Base-by-base conservation (phyloP, 2,113 vertebrate species). In the Cygnus atratus region DNA sequence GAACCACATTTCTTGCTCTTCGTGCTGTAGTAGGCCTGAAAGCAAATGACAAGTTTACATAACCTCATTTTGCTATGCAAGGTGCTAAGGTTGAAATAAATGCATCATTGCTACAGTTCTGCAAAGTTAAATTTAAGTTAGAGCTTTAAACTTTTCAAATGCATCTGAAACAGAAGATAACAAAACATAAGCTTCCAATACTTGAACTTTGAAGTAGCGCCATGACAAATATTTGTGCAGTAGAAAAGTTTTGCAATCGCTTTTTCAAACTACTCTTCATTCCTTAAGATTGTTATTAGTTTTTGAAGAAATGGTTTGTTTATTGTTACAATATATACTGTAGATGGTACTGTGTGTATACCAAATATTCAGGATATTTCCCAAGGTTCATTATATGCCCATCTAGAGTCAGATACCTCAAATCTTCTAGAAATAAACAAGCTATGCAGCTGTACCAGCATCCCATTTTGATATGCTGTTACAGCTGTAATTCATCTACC, bases 311-410 rank as follows among this genome's bases (percentile, higher is more conserved):
- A 37, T 25, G 55, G 18, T n/a, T 48, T 37, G 14, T 61, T 61
- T 28, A 52, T 48, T 62, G 11, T 48, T 41, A 58, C 22, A 16
- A 46, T 25, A 48, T 25, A 4, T 9, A 19, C 8, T 58, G 41
- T 3, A 0, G 0, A 28, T 58, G 17, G 21, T 7, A 43, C 12
- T 6, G 39, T 57, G 29, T 33, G 9, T 46, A 37, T 41, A 31
- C n/a, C 28, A 2, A 65, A 57, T 15, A 22, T 7, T 24, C 33
- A 21, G 3, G n/a, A 11, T 5, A 21, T 44, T 62, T 26, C 44
- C 82, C 33, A 57, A 62, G 29, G 41, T 48, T 83, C 24, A 26
- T 50, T 55, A 50, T 33, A 76, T 11, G 6, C 15, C 35, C 25
- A 46, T 8, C 19, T 21, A 48, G 33, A 63, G 57, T 28, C 37